These are phyloP conservation scores for Crotalus tigris DNA, from an alignment of 2,113 vertebrate genomes.

Conservation along the genomic window DNA sequence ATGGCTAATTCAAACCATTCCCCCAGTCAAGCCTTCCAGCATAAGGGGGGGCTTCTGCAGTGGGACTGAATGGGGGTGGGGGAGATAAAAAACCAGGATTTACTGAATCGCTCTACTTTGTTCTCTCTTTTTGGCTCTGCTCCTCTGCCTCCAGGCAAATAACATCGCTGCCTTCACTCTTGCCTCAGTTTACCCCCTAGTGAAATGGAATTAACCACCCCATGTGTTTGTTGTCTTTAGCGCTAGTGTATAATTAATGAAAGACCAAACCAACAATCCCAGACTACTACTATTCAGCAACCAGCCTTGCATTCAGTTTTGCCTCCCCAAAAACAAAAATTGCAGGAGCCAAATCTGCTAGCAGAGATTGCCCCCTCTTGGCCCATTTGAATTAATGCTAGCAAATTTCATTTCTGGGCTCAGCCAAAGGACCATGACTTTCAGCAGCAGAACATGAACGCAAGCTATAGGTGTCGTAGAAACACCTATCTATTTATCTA, in stretches of 20 bases:
- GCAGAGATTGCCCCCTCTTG: not conserved
- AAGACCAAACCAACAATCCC: not conserved
- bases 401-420: not conserved
- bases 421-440: not conserved
- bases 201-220: not conserved
- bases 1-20: constrained; percentile 31
- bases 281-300: not conserved
- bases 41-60: not conserved
- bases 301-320: not conserved
- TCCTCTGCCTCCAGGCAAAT: not conserved
- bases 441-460: not conserved
- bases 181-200: not conserved
- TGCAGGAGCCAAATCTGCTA: too few species aligned
- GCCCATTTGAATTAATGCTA: not conserved
- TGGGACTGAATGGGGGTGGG: too few species aligned
- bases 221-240: not conserved
- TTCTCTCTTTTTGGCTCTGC: not conserved
- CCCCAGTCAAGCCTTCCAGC: not conserved
- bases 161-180: not conserved
- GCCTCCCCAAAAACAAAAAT: not conserved
- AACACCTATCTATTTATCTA: not conserved
- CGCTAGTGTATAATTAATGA: not conserved
- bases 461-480: not conserved
- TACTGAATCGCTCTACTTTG: not conserved
- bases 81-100: not conserved